Evolutionary conservation across 2,888 invertebrate species (phyloP), one percentile per base, ranked within the genome.

Genomic region (Leptodirus hochenwartii): DNA sequence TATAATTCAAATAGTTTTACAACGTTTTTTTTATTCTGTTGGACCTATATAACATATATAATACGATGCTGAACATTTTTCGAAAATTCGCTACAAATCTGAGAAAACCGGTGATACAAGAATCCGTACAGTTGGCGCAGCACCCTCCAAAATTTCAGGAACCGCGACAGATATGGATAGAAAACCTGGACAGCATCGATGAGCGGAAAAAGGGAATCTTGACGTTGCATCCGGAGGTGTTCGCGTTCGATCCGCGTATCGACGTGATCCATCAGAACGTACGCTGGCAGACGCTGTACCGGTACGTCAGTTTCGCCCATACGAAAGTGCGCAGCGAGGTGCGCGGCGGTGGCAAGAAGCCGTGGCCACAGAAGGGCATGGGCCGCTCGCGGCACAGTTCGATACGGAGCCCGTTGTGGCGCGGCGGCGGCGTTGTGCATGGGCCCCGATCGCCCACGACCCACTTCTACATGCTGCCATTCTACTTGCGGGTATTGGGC

Each of bases 291-390:
- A 58, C 44, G 37, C 62, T 72, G 38, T 91, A 87, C 51, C 66
- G 73, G 49, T 73, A 61, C 59, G 80, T 95, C 53, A 73, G 77
- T 42, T 87, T 75, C 61, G 76, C 74, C 1, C 64, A 78, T 43
- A 66, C 77, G 2, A 78, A 80, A 50, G 70, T 74, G 0, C 62
- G 85, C 32, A 77, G 81, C 1, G 96, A 98, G 59, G 74, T 82
- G 31, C 60, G 70, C 27, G 93, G 93, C 20, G 87, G 91, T 30
- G 88, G 88, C 0, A 64, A 67, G 15, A 96, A 98, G 46, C 96
- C 96, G 0, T 95, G 93, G 91, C 87, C 85, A 1, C 98, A 98
- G 50, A 98, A 98, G 58, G 90, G 54, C 17, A 49, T 66, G 15
- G 98, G 98, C 1, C 66, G 69, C 40, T 82, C 96, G 2, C 68